Evolutionary conservation across 1,140 invertebrate species (phyloP), one percentile per base, ranked within the genome.

Genomic region (Heliconius nattereri): DNA sequence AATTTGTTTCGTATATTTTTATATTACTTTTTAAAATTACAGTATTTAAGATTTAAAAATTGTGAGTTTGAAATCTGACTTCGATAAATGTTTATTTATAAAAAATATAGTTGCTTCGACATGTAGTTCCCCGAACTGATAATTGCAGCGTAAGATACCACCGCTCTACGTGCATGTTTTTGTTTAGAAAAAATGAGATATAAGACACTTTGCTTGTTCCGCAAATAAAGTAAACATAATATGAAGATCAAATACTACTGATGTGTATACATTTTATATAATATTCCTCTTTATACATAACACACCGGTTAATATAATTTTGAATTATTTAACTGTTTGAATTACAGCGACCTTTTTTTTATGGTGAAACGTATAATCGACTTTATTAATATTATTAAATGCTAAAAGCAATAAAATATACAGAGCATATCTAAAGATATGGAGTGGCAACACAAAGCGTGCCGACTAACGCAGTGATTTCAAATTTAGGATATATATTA

Each of bases 361-460:
- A 66, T 66, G 9, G 20, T 66, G 60, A 66, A 66, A 66, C 0
- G 23, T 66, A 16, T 66, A 29, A 29, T 29, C 1, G 60, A 29
- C 23, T 3, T 29, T 29, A 29, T 16, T 66, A 66, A 13, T 66
- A 66, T 66, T 66, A 66, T 29, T 66, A 29, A 66, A 66, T 26
- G 60, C 23, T n/a, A 54, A 60, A 60, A 23, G 57, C 60, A 66
- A 66, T 66, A 29, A 66, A 66, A 66, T 66, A 66, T 66, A 29
- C 60, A 66, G 60, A 66, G 60, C 60, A 66, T 66, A 66, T 66
- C 60, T 66, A 16, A 11, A 66, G 60, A 66, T 66, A 66, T 66
- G 60, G n/a, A 52, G 60, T 29, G 60, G 60, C 60, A 66, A 26
- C n/a, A 66, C 23, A 66, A 29, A 66, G 60, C 11, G 60, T 66